Conservation (phyloP, 2,797 vertebrate genomes). For the Melanotaenia trifasciata region DNA sequence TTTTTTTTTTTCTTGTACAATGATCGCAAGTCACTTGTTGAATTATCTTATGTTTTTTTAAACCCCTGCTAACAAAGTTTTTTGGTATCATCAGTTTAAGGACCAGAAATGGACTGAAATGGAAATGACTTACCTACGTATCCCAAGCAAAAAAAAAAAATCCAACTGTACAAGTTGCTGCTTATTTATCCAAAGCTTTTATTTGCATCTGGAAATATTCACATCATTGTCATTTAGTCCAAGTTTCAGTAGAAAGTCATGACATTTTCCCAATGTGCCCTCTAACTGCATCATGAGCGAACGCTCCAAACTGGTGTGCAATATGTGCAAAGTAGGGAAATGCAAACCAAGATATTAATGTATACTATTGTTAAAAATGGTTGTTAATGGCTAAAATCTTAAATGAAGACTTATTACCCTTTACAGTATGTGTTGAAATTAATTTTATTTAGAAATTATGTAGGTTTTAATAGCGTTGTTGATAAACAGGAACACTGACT, state of each 20-base stretch:
- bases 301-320: conserved; percentile 76
- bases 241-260: conserved; percentile 23
- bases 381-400: conserved; percentile 75
- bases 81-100: conserved; percentile 17
- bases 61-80: conserved; percentile 8
- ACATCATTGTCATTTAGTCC: conserved; percentile 22
- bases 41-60: not conserved
- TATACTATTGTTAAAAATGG: conserved; percentile 70
- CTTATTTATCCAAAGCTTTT: conserved; percentile 40
- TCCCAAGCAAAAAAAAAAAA: conserved; percentile 6
- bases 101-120: conserved; percentile 13
- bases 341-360: conserved; percentile 69
- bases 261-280: conserved; percentile 43
- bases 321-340: conserved; percentile 72
- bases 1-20: conserved; percentile 39
- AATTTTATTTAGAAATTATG: conserved; percentile 71
- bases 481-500: conserved; percentile 62
- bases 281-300: conserved; percentile 54
- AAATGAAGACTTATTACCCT: conserved; percentile 78
- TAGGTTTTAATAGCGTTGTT: conserved; percentile 76
- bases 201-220: conserved; percentile 18
- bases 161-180: conserved; percentile 22
- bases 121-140: conserved; percentile 9
- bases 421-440: conserved; percentile 66
- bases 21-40: conserved; percentile 14